Conservation (phyloP, 2,888 invertebrate genomes). For the Drosophila aldrichi region DNA sequence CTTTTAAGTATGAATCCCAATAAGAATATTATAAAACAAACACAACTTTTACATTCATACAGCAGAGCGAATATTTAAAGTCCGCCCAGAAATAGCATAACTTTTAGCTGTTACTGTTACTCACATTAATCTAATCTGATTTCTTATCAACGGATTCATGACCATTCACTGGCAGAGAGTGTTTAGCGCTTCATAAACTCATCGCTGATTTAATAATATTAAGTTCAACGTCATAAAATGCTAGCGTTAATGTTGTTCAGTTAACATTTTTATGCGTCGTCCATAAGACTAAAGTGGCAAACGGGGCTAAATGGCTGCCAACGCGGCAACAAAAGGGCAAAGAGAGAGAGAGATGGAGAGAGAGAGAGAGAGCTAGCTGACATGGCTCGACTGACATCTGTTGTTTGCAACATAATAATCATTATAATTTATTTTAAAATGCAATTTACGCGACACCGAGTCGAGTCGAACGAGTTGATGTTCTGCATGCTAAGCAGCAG, state of each 20-base stretch:
- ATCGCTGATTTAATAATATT: constrained; percentile 74
- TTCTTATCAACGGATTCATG: constrained; percentile 7
- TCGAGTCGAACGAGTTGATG: constrained; percentile 49
- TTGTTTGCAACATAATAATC: constrained; percentile 78
- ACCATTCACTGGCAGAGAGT: constrained; percentile 5
- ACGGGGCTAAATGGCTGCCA: constrained; percentile 54
- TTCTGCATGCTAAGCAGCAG: constrained; percentile 48
- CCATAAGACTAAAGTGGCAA: constrained; percentile 69
- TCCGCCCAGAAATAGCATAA: background rate
- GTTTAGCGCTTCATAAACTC: constrained; percentile 66
- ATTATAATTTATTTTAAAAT: constrained; percentile 81
- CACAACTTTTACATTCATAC: no score
- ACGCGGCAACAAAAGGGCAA: constrained; percentile 17
- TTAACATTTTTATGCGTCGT: constrained; percentile 73
- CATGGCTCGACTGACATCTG: constrained; percentile 67
- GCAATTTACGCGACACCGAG: constrained; percentile 71
- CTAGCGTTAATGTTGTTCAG: constrained; percentile 74
- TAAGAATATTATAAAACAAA: no score
- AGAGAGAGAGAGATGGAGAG: constrained; percentile 1
- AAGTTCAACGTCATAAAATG: constrained; percentile 76
- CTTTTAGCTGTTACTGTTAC: background rate
- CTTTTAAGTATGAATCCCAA: no score
- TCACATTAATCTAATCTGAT: constrained; percentile 1
- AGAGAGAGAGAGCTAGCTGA: background rate
- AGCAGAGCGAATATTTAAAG: no score